Percentiles rank a stretch among this genome's conserved stretches.
Conservation (phyloP, 2,113 vertebrate genomes). For the Tetrao urogallus region DNA sequence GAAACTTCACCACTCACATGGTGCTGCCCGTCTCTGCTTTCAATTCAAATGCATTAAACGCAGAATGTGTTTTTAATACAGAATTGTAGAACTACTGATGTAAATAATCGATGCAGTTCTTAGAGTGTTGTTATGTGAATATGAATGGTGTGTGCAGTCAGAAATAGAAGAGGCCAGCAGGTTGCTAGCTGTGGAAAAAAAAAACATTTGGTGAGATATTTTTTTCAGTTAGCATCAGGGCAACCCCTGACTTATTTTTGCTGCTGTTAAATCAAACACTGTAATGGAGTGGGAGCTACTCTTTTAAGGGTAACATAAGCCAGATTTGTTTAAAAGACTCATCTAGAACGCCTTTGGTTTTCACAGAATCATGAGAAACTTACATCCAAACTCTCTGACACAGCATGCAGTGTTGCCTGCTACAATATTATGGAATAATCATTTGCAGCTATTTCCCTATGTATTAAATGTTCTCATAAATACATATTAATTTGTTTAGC, state of each 20-base stretch:
- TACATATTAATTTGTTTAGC: background rate
- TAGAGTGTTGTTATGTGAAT: background rate
- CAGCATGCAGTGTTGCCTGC: background rate
- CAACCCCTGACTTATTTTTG: background rate
- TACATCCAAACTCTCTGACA: accelerated
- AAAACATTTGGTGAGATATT: background rate
- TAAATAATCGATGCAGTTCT: background rate
- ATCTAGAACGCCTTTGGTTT: background rate
- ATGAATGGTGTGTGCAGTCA: background rate
- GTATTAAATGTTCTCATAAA: background rate
- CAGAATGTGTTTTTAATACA: background rate
- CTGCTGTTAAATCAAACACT: background rate
- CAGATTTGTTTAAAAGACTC: background rate
- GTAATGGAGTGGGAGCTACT: background rate
- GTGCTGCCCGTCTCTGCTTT: background rate
- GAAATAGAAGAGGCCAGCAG: background rate
- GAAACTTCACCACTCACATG: background rate
- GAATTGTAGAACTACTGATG: background rate
- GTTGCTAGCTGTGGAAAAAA: background rate
- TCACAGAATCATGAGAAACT: background rate
- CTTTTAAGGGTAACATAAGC: background rate
- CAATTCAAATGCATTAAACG: background rate
- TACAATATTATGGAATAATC: background rate
- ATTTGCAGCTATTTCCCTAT: background rate
- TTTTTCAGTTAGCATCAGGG: conserved; percentile 1